Conservation (phyloP, 2,113 vertebrate genomes). For the Cheirogaleus medius region DNA sequence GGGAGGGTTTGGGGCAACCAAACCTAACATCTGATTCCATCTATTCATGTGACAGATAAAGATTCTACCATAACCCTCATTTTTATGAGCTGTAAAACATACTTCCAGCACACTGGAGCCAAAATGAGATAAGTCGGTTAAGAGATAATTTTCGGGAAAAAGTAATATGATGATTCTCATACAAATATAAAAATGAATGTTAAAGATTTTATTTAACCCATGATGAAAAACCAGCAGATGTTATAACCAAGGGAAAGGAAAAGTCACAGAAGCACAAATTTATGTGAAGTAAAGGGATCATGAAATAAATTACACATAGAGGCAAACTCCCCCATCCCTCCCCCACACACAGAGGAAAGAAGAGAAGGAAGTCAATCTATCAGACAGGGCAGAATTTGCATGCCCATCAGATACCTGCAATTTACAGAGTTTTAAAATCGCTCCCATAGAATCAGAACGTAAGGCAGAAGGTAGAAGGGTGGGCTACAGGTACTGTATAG, state of each 20-base stretch:
- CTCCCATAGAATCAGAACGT: not conserved
- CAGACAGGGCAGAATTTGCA: not conserved
- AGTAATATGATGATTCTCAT: not conserved
- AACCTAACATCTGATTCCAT: not conserved
- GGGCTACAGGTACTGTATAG: not conserved
- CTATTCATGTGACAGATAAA: not conserved
- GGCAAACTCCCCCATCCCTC: not conserved
- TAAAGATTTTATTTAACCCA: not conserved
- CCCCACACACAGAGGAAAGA: not conserved
- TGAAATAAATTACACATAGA: not conserved
- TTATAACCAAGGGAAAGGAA: not conserved
- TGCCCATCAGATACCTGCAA: not conserved
- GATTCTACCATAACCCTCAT: not conserved
- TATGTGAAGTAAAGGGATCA: not conserved
- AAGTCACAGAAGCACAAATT: not conserved
- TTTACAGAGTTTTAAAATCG: not conserved
- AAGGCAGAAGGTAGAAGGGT: not conserved
- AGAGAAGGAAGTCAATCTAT: not conserved
- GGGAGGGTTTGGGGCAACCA: not conserved
- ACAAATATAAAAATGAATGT: not conserved
- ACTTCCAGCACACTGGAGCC: not conserved
- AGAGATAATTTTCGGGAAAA: not conserved
- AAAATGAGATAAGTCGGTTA: not conserved
- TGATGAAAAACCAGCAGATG: not conserved
- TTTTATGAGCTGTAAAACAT: not conserved